Percentiles rank a stretch among this genome's conserved stretches.
phyloP scores from a whole-genome alignment of 2,888 invertebrate species.

The Philopedon plagiatum region DNA sequence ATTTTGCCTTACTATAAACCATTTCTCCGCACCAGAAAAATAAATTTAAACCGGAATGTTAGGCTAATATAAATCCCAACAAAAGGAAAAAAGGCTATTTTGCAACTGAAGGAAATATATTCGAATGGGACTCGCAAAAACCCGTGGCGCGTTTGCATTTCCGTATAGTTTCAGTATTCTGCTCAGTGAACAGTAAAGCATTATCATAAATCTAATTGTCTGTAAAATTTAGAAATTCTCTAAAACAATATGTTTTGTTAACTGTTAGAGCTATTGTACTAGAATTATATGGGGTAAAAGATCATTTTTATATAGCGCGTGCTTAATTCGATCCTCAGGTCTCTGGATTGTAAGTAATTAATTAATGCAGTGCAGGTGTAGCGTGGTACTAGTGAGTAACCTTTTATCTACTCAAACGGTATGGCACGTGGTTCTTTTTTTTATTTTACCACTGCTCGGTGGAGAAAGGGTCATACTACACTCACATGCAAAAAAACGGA shows the following conservation, averaged over 20 bases:
- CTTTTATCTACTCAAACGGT: too few species aligned
- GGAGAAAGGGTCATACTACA: too few species aligned
- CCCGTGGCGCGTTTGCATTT: slow-evolving; percentile 47
- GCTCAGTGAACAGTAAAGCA: slow-evolving; percentile 51
- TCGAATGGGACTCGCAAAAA: slow-evolving; percentile 39
- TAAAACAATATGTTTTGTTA: slow-evolving; percentile 47
- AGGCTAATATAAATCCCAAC: slow-evolving; percentile 46
- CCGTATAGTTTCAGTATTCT: slow-evolving; percentile 52
- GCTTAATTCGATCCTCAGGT: too few species aligned
- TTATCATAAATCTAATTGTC: slow-evolving; percentile 53
- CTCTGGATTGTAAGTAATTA: too few species aligned
- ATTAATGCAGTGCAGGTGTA: too few species aligned
- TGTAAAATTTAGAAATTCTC: slow-evolving; percentile 49
- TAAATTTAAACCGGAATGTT: slow-evolving; percentile 47
- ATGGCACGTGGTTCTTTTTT: too few species aligned
- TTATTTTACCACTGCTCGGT: too few species aligned
- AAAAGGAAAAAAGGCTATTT: slow-evolving; percentile 39
- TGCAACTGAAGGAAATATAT: slow-evolving; percentile 50
- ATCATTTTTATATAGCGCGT: not conserved
- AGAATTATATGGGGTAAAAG: slow-evolving; percentile 15
- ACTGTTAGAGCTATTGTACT: slow-evolving; percentile 33
- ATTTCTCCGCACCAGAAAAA: slow-evolving; percentile 33
- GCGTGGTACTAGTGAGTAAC: too few species aligned
- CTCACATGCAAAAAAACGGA: too few species aligned
- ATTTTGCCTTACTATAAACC: not conserved